phyloP scores from a whole-genome alignment of 2,888 invertebrate genomes.

The Euzophera pinguis region DNA sequence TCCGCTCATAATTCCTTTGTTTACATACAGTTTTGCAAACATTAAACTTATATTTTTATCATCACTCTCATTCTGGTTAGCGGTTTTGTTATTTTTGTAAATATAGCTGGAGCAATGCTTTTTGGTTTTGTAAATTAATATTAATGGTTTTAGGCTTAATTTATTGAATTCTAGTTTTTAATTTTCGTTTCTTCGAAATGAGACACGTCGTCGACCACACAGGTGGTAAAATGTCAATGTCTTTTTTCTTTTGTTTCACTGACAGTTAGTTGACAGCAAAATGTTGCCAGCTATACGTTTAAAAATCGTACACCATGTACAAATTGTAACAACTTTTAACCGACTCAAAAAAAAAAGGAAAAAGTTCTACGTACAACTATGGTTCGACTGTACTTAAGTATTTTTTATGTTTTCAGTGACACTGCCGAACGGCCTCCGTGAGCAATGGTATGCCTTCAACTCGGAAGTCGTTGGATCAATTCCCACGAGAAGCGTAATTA shows the following conservation, averaged over 20 bases:
- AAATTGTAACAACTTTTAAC: too few relatives aligned
- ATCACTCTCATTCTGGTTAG: background rate
- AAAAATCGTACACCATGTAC: too few relatives aligned
- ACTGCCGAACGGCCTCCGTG: too few relatives aligned
- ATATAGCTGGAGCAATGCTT: background rate
- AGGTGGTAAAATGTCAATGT: background rate
- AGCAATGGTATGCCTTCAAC: too few relatives aligned
- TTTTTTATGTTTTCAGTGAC: too few relatives aligned
- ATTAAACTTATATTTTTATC: conserved; percentile 7
- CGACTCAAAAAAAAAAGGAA: too few relatives aligned
- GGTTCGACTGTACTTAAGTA: too few relatives aligned
- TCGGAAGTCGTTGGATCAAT: too few relatives aligned
- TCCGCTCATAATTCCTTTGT: conserved; percentile 36
- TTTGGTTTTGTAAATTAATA: background rate
- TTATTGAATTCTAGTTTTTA: background rate
- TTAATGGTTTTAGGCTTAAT: background rate
- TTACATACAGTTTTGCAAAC: conserved; percentile 28
- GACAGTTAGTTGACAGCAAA: background rate
- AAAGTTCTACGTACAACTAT: too few relatives aligned
- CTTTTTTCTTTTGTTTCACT: background rate
- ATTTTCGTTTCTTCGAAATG: background rate
- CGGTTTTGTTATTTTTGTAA: background rate
- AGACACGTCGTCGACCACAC: background rate
- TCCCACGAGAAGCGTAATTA: too few relatives aligned
- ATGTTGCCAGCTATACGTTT: background rate